Base-by-base conservation (phyloP, 2,888 invertebrate genomes). In the Ceraclea dissimilis region DNA sequence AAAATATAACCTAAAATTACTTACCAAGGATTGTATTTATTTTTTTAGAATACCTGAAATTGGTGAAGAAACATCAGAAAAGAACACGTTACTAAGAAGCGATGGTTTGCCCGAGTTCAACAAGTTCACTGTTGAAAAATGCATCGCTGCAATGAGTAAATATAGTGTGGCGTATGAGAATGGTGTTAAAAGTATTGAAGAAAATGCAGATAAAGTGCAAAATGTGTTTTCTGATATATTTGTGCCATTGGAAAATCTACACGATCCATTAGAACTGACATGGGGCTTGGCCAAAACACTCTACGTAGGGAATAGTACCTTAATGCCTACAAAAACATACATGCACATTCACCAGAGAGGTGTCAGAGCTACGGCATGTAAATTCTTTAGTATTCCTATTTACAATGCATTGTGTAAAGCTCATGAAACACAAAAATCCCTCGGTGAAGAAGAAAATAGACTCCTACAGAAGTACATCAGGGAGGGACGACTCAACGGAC, bases 261-360 rank as follows among this genome's bases (percentile, higher is more conserved):
- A 85, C 31, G 78, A 81, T 1, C 85, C 88, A 10, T 71, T 96
- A 49, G 89, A 91, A 67, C 81, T 85, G 50, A 90, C 90, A 2
- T 93, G 92, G 91, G 90, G 91, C 10, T 79, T 93, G 64, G 86
- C 92, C 0, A 93, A 93, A 71, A 84, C 89, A 2, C 70, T 95
- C 11, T 92, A 89, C 67, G 73, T 90, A 51, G 88, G 90, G 4
- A 88, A 90, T 66, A 86, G 85, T 65, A 83, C 85, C 1, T 68
- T 87, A 11, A 90, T 93, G 83, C 89, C 91, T 0, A 85, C 86
- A 2, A 85, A 86, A 64, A 83, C 81, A 49, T 93, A 90, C 66
- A 72, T 87, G 64, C 82, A 86, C 65, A 85, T 94, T 62, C 89
- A 92, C 65, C 85, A 88, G 60, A 78, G 93, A 63, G 89, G 92